phyloP scores from a whole-genome alignment of 2,888 invertebrate species.

The Leptura quadrifasciata region DNA sequence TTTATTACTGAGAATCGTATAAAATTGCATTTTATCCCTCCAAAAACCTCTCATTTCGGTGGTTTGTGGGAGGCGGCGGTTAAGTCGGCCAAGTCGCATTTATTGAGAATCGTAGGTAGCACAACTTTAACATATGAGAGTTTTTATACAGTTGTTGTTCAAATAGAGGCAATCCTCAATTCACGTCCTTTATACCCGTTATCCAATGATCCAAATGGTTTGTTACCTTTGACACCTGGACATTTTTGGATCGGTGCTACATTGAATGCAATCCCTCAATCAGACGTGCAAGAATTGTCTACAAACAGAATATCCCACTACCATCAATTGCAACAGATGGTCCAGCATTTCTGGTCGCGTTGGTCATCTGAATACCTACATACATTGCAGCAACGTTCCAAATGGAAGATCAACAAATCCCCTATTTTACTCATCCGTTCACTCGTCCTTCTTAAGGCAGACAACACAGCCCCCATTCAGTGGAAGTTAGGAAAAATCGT shows the following conservation, averaged over 20 bases:
- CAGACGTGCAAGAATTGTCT: neutral
- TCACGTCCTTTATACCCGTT: neutral
- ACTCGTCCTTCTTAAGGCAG: neutral
- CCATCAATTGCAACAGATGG: neutral
- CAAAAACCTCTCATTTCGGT: neutral
- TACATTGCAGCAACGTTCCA: neutral
- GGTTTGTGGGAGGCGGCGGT: conserved; percentile 9
- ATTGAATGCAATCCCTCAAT: neutral
- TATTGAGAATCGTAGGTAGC: neutral
- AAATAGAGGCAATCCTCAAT: neutral
- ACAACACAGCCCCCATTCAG: conserved; percentile 5
- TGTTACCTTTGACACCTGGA: neutral
- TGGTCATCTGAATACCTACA: neutral
- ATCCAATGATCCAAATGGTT: neutral
- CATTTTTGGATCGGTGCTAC: neutral
- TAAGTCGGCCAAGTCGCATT: neutral
- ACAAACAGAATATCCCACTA: neutral
- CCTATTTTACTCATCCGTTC: neutral
- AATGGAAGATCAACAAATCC: neutral
- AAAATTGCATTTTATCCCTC: neutral
- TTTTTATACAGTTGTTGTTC: neutral
- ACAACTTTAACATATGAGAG: neutral
- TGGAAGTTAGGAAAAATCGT: conserved; percentile 28
- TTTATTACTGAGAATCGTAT: neutral
- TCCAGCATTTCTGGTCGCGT: neutral